Base-by-base conservation (phyloP, 2,797 vertebrate genomes). In the Manis pentadactyla region DNA sequence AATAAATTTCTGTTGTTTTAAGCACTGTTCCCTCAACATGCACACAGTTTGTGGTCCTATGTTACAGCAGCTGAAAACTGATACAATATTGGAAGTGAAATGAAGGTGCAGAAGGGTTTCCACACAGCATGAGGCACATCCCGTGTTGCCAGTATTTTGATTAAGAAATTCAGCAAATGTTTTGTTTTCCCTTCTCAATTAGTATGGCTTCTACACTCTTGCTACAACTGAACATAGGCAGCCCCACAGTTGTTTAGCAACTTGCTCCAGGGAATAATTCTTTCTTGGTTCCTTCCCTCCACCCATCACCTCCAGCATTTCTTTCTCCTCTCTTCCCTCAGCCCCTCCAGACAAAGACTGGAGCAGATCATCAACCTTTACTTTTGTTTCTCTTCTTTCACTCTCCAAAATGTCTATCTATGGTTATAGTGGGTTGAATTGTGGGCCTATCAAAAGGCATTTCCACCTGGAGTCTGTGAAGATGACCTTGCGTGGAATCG, bases 291-390 rank as follows among this genome's bases (percentile, higher is more conserved):
- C 39, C 31, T 6, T 34, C 37, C 18, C 31, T 9, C 9, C 61
- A 18, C 83, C 75, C 13, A 68, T 18, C 64, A 34, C 23, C 14
- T 2, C 66, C 23, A 18, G 7, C 1, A 10, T 87, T 42, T 39
- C 10, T 19, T 69, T 86, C 29, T 23, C 34, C 39, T 29, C 74
- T 75, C 27, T 42, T 82, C 46, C 49, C 66, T 31, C 5, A 2
- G 4, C 31, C 3, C 29, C 75, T 66, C n/a, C 11, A 21, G 77
- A 69, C 49, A 37, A 85, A 77, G 59, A 49, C 23, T 25, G 49
- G 57, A 64, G 31, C 15, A 9, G 25, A 61, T 18, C 0, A 0
- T 8, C 19, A 25, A 17, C 21, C 4, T 66, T 59, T 10, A 34
- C 14, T 34, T 57, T 69, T 53, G 37, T 89, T 57, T 49, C 42